These are phyloP conservation scores for Caenorhabditis plicata DNA, from an alignment of 2,888 invertebrate genomes.

Conservation along the genomic window DNA sequence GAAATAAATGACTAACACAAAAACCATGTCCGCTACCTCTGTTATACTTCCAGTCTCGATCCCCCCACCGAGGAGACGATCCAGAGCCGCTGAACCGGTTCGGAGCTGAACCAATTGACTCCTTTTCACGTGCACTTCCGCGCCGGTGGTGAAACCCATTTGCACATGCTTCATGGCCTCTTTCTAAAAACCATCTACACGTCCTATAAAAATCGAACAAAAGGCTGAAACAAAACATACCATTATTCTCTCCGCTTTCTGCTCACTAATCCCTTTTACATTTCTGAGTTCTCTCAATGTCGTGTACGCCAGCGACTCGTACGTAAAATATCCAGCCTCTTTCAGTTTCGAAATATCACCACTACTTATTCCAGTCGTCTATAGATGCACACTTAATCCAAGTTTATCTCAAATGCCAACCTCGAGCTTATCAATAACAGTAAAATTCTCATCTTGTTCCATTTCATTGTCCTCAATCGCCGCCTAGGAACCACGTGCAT, in stretches of 20 bases:
- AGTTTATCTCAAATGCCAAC: constrained; percentile 5
- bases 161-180: constrained; percentile 91
- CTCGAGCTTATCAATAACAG: constrained; percentile 47
- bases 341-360: constrained; percentile 86
- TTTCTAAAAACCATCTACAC: constrained; percentile 65
- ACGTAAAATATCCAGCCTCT: constrained; percentile 89
- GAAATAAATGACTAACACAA: not conserved
- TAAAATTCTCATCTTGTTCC: constrained; percentile 41
- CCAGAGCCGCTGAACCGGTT: constrained; percentile 54
- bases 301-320: constrained; percentile 88
- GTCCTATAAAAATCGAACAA: not conserved
- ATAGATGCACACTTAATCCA: constrained; percentile 5
- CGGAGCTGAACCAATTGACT: constrained; percentile 86
- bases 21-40: constrained; percentile 70
- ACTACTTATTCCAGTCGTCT: constrained; percentile 54
- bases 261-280: constrained; percentile 84
- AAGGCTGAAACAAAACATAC: constrained; percentile 33
- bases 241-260: constrained; percentile 79
- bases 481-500: constrained; percentile 13
- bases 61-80: constrained; percentile 72
- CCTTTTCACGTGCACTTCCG: constrained; percentile 89
- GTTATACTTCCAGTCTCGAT: constrained; percentile 98
- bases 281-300: constrained; percentile 85
- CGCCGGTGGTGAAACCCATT: constrained; percentile 97
- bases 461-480: constrained; percentile 26